Evolutionary conservation across 2,888 invertebrate species (phyloP).

Genomic region (Heliconius ethilla): DNA sequence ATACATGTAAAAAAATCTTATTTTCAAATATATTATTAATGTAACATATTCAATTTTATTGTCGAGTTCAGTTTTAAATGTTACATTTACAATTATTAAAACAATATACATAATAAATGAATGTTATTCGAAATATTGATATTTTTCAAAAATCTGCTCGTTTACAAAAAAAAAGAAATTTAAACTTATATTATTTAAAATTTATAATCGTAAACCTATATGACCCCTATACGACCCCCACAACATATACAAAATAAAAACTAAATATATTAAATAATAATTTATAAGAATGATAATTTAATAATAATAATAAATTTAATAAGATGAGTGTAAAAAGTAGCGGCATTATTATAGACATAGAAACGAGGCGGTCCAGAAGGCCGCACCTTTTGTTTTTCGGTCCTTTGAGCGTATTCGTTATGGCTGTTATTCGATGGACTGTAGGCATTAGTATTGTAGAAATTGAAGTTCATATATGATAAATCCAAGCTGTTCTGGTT

Average conservation of each 20-base stretch:
- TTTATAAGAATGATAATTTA: slow-evolving; percentile 35
- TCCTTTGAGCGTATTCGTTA: slow-evolving; percentile 71
- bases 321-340: slow-evolving; percentile 27
- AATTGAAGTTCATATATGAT: slow-evolving; percentile 49
- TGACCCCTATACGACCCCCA: not conserved
- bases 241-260: not conserved
- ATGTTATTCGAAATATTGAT: not conserved
- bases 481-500: slow-evolving; percentile 70
- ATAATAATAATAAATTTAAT: slow-evolving; percentile 36
- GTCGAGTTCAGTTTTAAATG: not conserved
- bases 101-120: not conserved
- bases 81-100: not conserved
- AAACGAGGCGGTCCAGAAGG: slow-evolving; percentile 71
- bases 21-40: slow-evolving; percentile 9
- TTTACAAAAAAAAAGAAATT: not conserved
- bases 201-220: not conserved
- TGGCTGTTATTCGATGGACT: slow-evolving; percentile 61
- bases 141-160: not conserved
- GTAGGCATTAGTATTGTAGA: slow-evolving; percentile 64
- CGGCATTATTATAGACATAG: slow-evolving; percentile 61
- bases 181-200: not conserved
- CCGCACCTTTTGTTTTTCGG: slow-evolving; percentile 73
- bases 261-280: not conserved
- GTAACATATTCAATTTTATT: slow-evolving; percentile 4
- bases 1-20: not conserved